Evolutionary conservation across 1,140 invertebrate genomes (phyloP).

Genomic region (Drosophila sp.): DNA sequence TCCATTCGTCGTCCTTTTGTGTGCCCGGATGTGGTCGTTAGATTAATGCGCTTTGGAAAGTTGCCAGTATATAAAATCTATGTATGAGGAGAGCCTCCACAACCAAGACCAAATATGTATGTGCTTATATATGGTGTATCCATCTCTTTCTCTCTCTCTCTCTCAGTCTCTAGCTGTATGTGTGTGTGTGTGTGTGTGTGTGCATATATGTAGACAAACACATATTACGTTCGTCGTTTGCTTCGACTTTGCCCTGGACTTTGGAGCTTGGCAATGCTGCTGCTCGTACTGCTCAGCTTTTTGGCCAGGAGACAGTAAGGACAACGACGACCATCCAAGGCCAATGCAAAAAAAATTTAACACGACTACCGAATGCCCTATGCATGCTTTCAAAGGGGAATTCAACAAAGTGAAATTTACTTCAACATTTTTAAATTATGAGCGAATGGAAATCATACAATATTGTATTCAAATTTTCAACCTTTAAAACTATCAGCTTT

Average conservation of each 20-base stretch:
- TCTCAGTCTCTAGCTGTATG: not conserved
- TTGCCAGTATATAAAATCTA: constrained; percentile 79
- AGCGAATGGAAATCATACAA: too few species aligned
- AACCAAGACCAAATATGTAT: constrained; percentile 29
- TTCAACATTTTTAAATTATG: too few species aligned
- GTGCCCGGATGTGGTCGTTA: constrained; percentile 77
- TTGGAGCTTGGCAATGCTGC: constrained; percentile 16
- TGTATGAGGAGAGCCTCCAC: constrained; percentile 53
- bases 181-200: constrained; percentile 26
- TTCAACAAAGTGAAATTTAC: too few species aligned
- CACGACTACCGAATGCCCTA: not conserved
- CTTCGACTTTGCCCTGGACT: constrained; percentile 28
- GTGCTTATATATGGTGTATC: not conserved
- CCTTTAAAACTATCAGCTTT: too few species aligned
- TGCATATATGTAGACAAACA: constrained; percentile 26
- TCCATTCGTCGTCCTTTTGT: constrained; percentile 43
- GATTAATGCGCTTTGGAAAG: constrained; percentile 79
- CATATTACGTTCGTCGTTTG: constrained; percentile 33
- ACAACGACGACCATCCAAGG: constrained; percentile 1
- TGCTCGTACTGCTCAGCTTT: constrained; percentile 6
- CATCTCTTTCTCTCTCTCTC: not conserved
- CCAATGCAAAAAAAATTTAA: not conserved
- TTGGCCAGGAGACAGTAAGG: constrained; percentile 35
- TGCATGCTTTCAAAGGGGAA: too few species aligned
- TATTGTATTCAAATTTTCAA: too few species aligned